Base-by-base conservation (phyloP, 2,888 invertebrate species). In the Parnassius smintheus region DNA sequence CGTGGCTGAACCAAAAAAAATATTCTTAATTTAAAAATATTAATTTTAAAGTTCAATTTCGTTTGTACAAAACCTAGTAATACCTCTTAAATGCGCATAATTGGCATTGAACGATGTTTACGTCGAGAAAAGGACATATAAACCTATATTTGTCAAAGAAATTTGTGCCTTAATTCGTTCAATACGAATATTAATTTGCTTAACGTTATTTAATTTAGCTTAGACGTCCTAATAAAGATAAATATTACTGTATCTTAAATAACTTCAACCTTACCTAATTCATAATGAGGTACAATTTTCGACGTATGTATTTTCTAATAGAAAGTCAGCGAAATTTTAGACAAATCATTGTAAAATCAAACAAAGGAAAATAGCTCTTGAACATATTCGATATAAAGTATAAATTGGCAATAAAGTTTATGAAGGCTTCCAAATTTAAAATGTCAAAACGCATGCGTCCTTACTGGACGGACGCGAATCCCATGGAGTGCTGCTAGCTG, bases 361-460 rank as follows among this genome's bases (percentile, higher is more conserved):
- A n/a, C n/a, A n/a, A 22, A 46, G 56, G 46, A 61, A 61, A 41
- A 13, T 46, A 18, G 13, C 56, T 35, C 41, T 62, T 57, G 57
- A 25, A 12, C 2, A 0, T 8, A 2, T 22, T 11, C 2, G 10
- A n/a, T 1, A 53, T 57, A 42, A n/a, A 53, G 48, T 57, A 13
- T 49, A 41, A 53, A 53, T 46, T 57, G n/a, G 18, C 9, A 57
- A 25, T 49, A 9, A 12, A 22, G 1, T 41, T 44, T n/a, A 9
- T 9, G 53, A 2, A 62, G 57, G 41, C 48, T 51, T 10, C 62
- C 41, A 11, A 57, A 62, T 57, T 42, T 44, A 35, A 55, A 63
- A 59, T 55, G 59, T 59, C 59, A 59, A 51, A 41, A 59, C 63
- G 59, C 59, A 63, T 63, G 63, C 63, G 59, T 62, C 48, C 12